Conservation (phyloP, 2,888 invertebrate species). For the Cryptus armator region DNA sequence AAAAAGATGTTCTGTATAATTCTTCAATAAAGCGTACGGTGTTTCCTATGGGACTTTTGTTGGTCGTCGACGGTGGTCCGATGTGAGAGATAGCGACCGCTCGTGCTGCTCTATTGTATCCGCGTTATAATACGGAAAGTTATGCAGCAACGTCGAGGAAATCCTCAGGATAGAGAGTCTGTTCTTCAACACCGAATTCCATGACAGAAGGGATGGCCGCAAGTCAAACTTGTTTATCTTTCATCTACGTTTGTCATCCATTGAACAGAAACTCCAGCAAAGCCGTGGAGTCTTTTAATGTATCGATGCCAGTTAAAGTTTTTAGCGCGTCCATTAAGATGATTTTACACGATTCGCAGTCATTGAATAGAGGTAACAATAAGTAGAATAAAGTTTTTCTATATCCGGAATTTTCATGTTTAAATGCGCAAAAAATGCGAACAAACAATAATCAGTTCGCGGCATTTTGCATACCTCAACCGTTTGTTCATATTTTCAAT, state of each 20-base stretch:
- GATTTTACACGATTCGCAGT: no score
- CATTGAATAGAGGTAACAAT: no score
- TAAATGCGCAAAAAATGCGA: background rate
- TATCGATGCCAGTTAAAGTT: no score
- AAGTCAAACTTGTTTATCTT: background rate
- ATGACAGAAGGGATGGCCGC: slow-evolving; percentile 22
- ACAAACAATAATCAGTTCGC: slow-evolving; percentile 1
- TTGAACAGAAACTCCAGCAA: background rate
- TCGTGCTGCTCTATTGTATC: slow-evolving; percentile 31
- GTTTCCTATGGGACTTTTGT: slow-evolving; percentile 51
- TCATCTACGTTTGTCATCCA: background rate
- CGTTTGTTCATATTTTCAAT: background rate
- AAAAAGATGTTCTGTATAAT: slow-evolving; percentile 43
- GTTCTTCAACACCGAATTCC: slow-evolving; percentile 19
- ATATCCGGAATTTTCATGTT: background rate
- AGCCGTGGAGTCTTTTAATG: background rate
- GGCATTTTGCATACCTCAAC: background rate
- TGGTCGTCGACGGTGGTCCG: slow-evolving; percentile 61
- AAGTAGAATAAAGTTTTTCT: no score
- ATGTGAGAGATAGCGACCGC: slow-evolving; percentile 52
- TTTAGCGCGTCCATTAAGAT: no score
- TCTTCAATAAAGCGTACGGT: slow-evolving; percentile 50
- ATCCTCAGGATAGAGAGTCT: background rate
- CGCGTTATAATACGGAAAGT: slow-evolving; percentile 33
- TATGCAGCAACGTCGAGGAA: slow-evolving; percentile 49